A percentile compares a stretch with the other conserved stretches of the same genome.
Evolutionary conservation across 2,888 invertebrate genomes (phyloP).

Genomic region (Hypomecis atomaria): DNA sequence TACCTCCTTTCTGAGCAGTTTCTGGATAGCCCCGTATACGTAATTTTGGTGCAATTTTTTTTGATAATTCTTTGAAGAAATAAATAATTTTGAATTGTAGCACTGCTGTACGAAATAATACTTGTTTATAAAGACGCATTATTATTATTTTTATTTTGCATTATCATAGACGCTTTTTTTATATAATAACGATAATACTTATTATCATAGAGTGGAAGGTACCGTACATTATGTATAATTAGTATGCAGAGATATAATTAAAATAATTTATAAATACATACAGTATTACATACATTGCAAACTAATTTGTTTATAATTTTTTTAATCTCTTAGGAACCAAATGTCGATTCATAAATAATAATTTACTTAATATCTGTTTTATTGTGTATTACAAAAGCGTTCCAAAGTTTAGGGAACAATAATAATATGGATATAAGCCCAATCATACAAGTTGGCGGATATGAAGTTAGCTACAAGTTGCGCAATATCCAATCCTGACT

Average conservation of each 20-base stretch:
- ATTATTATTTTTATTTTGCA: conserved; percentile 10
- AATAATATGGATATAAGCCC: neutral
- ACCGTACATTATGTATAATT: conserved; percentile 48
- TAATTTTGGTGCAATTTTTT: too few relatives aligned
- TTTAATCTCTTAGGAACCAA: conserved; percentile 69
- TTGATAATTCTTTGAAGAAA: too few relatives aligned
- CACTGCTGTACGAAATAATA: too few relatives aligned
- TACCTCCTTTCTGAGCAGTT: too few relatives aligned
- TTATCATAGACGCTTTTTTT: conserved; percentile 28
- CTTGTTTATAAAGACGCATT: neutral
- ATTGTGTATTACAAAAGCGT: conserved; percentile 28
- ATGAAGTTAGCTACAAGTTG: too few relatives aligned
- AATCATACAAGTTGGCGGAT: too few relatives aligned
- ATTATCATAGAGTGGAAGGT: conserved; percentile 65
- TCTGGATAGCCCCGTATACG: too few relatives aligned
- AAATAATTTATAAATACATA: conserved; percentile 43
- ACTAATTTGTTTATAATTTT: conserved; percentile 54
- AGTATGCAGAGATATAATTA: conserved; percentile 39
- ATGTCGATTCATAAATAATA: conserved; percentile 51
- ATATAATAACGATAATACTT: conserved; percentile 31
- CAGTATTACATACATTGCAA: conserved; percentile 60
- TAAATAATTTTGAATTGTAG: too few relatives aligned
- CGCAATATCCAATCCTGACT: too few relatives aligned
- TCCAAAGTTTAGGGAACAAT: neutral
- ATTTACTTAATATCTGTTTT: conserved; percentile 38